Conservation (phyloP, 2,113 vertebrate species). For the Tragelaphus imberbis region DNA sequence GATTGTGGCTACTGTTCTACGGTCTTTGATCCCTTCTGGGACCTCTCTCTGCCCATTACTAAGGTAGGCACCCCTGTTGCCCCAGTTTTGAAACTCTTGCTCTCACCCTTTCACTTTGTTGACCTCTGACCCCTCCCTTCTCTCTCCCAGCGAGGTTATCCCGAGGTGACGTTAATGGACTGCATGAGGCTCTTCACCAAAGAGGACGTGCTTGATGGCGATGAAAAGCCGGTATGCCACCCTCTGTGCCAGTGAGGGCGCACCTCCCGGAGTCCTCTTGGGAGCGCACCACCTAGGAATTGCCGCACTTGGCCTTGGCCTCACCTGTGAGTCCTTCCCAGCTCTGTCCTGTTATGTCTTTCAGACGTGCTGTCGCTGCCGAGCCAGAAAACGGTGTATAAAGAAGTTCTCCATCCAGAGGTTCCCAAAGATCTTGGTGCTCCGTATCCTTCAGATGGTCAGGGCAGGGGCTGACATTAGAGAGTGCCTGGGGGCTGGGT, state of each 20-base stretch:
- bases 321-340: background rate
- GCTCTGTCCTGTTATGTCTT: conserved; percentile 1
- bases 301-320: background rate
- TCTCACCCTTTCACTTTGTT: fast-evolving
- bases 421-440: conserved; percentile 96
- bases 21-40: conserved; percentile 97
- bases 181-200: conserved; percentile 95
- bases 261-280: background rate
- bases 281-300: background rate
- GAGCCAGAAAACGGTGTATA: conserved; percentile 91
- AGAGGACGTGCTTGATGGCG: conserved; percentile 94
- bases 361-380: conserved; percentile 93
- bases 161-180: conserved; percentile 92
- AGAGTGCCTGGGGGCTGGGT: background rate
- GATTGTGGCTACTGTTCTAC: conserved; percentile 95
- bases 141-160: conserved; percentile 82
- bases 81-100: fast-evolving
- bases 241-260: background rate
- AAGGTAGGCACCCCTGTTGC: conserved; percentile 79
- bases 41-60: conserved; percentile 93
- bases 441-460: conserved; percentile 89
- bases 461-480: background rate
- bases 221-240: conserved; percentile 91
- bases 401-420: conserved; percentile 98
- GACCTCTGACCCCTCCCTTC: background rate